Evolutionary conservation across 2,797 vertebrate species (phyloP).

Genomic region (Poeciliopsis infans): DNA sequence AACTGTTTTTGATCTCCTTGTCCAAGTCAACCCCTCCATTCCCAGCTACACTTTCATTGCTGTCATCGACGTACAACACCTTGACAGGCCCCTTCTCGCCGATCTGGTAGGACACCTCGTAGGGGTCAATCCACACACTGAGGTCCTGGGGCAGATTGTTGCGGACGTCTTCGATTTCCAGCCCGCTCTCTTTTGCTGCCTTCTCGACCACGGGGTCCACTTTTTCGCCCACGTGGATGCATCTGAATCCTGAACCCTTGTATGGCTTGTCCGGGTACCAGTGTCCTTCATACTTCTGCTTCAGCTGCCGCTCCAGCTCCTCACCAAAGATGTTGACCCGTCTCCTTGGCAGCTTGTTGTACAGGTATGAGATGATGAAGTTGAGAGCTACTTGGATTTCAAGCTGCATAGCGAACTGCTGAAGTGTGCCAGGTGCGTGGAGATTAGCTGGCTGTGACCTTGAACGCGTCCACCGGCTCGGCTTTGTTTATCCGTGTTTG

Average conservation of each 20-base stretch:
- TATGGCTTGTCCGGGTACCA: constrained; percentile 99
- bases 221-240: constrained; percentile 96
- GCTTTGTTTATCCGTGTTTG: constrained; percentile 76
- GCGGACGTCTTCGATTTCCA: constrained; percentile 96
- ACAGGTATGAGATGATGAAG: constrained; percentile 99
- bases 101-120: constrained; percentile 98
- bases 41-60: constrained; percentile 81
- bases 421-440: constrained; percentile 78
- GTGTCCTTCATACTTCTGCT: constrained; percentile 97
- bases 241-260: constrained; percentile 97
- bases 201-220: constrained; percentile 97
- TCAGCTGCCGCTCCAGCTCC: constrained; percentile 96
- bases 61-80: constrained; percentile 95
- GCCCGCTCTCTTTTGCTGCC: constrained; percentile 97
- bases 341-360: constrained; percentile 97
- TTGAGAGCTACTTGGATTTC: constrained; percentile 99
- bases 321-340: constrained; percentile 98
- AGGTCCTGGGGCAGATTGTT: constrained; percentile 98
- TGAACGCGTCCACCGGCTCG: constrained; percentile 69
- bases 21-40: constrained; percentile 89
- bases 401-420: constrained; percentile 97
- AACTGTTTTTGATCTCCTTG: constrained; percentile 99
- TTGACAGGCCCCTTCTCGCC: constrained; percentile 98
- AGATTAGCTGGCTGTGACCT: constrained; percentile 69
- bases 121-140: constrained; percentile 98